phyloP scores from a whole-genome alignment of 2,113 vertebrate genomes.

The Callipepla californica region DNA sequence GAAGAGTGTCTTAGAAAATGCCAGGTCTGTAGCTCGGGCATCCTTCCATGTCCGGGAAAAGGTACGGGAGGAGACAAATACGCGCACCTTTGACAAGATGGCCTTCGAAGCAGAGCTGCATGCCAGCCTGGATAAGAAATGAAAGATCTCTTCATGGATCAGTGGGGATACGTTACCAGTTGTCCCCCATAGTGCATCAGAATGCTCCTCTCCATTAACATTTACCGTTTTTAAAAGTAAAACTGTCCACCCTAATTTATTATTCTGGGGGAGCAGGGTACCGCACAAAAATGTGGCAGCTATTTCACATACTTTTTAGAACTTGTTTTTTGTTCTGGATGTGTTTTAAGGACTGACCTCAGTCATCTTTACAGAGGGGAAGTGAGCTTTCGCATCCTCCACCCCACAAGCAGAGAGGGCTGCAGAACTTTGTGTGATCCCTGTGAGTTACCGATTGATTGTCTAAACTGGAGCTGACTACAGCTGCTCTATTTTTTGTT shows the following conservation, averaged over 20 bases:
- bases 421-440: not conserved
- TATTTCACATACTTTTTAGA: constrained; percentile 49
- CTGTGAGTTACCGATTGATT: not conserved
- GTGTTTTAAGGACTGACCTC: constrained; percentile 6
- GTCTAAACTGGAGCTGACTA: not conserved
- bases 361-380: not conserved
- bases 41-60: constrained; percentile 96
- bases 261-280: constrained; percentile 43
- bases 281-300: constrained; percentile 67
- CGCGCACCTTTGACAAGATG: constrained; percentile 97
- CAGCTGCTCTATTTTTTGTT: not conserved
- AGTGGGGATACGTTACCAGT: not conserved
- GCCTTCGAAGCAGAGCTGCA: constrained; percentile 93
- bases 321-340: not conserved
- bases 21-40: constrained; percentile 91
- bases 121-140: constrained; percentile 91
- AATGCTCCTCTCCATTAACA: not conserved
- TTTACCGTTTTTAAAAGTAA: not conserved
- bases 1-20: constrained; percentile 91
- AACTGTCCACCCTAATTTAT: not conserved
- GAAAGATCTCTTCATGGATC: constrained; percentile 33
- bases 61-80: constrained; percentile 94
- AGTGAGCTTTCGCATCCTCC: not conserved
- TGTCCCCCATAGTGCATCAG: not conserved
- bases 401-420: constrained; percentile 11